Evolutionary conservation across 2,797 vertebrate genomes (phyloP), one percentile per base, ranked within the genome.

Genomic region (Gobionotothen gibberifrons): DNA sequence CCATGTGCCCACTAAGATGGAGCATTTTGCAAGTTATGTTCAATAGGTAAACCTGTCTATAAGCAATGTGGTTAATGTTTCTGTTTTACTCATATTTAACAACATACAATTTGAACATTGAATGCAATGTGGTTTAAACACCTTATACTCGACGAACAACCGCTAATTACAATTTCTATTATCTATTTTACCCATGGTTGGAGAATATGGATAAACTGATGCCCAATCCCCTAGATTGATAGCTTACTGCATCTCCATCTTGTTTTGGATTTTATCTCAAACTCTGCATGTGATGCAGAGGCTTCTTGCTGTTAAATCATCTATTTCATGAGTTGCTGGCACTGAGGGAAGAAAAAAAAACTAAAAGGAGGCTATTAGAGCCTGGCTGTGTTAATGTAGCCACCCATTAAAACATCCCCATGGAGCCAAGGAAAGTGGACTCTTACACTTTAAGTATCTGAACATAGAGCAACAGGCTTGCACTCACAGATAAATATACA

Each of bases 281-380:
- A 72, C 73, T 76, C 73, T 79, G 81, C 54, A 46, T 87, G 83
- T 87, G 85, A 90, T 85, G 72, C 71, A 87, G 85, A 75, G 79
- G 79, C 77, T 79, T 82, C 85, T 91, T 64, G 78, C 76, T 87
- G 89, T 89, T 92, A 89, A 92, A 90, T 92, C 82, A 82, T 89
- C 87, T 85, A 81, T 87, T 90, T 90, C 83, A 87, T 79, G 84
- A 90, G 86, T 79, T 65, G 64, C 77, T 85, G 84, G 69, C 78
- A 86, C 83, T 82, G 70, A 36, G 53, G 58, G 16, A 49, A 40
- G 57, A 36, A 68, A 78, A 68, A 74, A 81, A 76, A 79, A 60
- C n/a, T 52, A 84, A 49, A 87, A 85, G 79, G 43, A 80, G 82
- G 82, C 79, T 79, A 87, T 90, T 90, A 90, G 73, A 87, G 74